Evolutionary conservation across 2,888 invertebrate species (phyloP).

Genomic region (Petrolisthes manimaculis): DNA sequence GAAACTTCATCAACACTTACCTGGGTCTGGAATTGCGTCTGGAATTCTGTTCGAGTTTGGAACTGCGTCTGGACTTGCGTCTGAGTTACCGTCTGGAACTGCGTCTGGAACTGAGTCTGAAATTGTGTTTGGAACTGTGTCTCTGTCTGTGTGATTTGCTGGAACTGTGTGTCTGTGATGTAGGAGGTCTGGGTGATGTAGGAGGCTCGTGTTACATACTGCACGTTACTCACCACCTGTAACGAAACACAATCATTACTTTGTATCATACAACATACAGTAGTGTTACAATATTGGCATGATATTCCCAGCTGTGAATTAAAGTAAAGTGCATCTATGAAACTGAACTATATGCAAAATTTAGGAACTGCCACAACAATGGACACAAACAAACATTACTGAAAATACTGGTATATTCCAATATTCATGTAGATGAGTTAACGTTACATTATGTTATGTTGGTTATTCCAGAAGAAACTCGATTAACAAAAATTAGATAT

Average conservation of each 20-base stretch:
- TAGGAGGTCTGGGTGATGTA: slow-evolving; percentile 65
- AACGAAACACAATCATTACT: no score
- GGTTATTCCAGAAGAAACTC: no score
- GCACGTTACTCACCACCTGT: slow-evolving; percentile 61
- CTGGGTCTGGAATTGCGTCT: slow-evolving; percentile 37
- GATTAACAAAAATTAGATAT: not conserved
- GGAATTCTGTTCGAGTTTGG: slow-evolving; percentile 19
- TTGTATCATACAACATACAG: no score
- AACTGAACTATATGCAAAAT: no score
- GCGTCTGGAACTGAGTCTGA: slow-evolving; percentile 11
- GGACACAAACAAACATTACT: no score
- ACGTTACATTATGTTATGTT: no score
- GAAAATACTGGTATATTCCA: no score
- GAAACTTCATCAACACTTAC: slow-evolving; percentile 7
- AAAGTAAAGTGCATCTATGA: no score
- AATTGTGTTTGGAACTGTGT: slow-evolving; percentile 30
- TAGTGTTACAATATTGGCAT: no score
- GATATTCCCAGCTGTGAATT: no score
- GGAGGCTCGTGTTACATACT: slow-evolving; percentile 63
- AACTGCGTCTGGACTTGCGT: slow-evolving; percentile 40
- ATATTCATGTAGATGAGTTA: no score
- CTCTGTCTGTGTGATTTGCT: slow-evolving; percentile 59
- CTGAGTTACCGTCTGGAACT: slow-evolving; percentile 36
- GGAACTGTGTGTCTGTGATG: slow-evolving; percentile 60
- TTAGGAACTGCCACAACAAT: no score